Base-by-base conservation (phyloP, 2,888 invertebrate genomes). In the Spilarctia lutea region DNA sequence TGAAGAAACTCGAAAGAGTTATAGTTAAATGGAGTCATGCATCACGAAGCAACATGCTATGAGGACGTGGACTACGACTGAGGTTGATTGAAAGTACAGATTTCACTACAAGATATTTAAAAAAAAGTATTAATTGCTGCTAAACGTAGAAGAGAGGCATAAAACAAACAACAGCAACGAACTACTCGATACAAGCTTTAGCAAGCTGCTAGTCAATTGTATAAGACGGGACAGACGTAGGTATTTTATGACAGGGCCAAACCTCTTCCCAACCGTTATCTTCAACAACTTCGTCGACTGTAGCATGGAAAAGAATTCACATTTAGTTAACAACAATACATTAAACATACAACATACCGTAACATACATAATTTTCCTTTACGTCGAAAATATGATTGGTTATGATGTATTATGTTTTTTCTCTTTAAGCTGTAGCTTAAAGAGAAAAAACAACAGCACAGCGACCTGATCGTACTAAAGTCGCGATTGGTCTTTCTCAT, bases 231-330 rank as follows among this genome's bases (percentile, higher is more conserved):
- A 74, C 77, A 83, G 75, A 81, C 80, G 78, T 79, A 75, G 85
- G 16, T 63, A 82, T 87, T 79, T 68, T 89, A 89, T 88, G 85
- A 86, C 81, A 87, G 87, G 88, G 79, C 88, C 95, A 94, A 95
- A 96, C 95, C 95, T 96, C 94, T 75, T 94, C 94, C 82, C 91
- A 92, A 78, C 90, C 87, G 88, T 91, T 91, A 84, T 93, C 94
- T 89, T 90, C 90, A 79, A 89, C 85, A 88, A 92, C 94, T 90
- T 95, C 95, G 91, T 96, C 95, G 87, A 96, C 96, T 96, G 95
- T 86, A 90, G 95, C 96, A 94, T 96, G 95, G 88, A 95, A 95
- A 92, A 80, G 79, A 85, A 85, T 83, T 83, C 77, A 83, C 78
- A 85, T 78, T 78, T 66, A 78, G 72, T 83, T 85, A 82, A 76